Conservation (phyloP, 2,888 invertebrate genomes). For the Acrobasis repandana region DNA sequence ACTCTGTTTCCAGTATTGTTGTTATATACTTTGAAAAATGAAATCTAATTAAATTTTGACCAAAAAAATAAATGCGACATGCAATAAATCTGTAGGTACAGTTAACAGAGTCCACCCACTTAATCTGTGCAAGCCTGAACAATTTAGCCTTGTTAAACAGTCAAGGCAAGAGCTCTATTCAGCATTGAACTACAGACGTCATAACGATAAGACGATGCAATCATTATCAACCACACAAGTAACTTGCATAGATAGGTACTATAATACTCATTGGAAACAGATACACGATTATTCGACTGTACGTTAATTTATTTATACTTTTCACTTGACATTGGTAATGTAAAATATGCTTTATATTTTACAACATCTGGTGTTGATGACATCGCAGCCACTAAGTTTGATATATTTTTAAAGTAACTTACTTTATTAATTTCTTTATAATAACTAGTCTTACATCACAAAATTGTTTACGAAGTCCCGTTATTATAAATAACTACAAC, state of each 20-base stretch:
- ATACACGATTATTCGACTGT: neutral
- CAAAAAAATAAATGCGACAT: neutral
- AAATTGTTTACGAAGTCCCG: too few relatives aligned
- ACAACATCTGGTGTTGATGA: too few relatives aligned
- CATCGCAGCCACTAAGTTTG: too few relatives aligned
- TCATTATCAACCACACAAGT: neutral
- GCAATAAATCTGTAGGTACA: constrained; percentile 14
- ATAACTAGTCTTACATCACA: too few relatives aligned
- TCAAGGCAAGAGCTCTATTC: constrained; percentile 43
- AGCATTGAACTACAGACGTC: constrained; percentile 49
- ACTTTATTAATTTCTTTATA: too few relatives aligned
- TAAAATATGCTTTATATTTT: too few relatives aligned
- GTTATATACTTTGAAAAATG: too few relatives aligned
- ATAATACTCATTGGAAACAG: neutral
- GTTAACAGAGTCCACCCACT: constrained; percentile 18
- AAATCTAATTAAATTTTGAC: neutral
- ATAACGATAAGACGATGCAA: constrained; percentile 28
- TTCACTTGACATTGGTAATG: too few relatives aligned
- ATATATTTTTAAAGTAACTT: too few relatives aligned
- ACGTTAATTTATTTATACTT: too few relatives aligned
- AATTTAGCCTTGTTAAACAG: constrained; percentile 40
- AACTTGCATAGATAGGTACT: neutral
- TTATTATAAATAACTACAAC: too few relatives aligned
- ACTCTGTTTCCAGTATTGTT: too few relatives aligned
- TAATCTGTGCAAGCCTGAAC: constrained; percentile 22